A percentile compares a stretch with the other conserved stretches of the same genome.
These are phyloP conservation scores for Cheilinus undulatus DNA, from an alignment of 2,113 vertebrate species.

Conservation along the genomic window DNA sequence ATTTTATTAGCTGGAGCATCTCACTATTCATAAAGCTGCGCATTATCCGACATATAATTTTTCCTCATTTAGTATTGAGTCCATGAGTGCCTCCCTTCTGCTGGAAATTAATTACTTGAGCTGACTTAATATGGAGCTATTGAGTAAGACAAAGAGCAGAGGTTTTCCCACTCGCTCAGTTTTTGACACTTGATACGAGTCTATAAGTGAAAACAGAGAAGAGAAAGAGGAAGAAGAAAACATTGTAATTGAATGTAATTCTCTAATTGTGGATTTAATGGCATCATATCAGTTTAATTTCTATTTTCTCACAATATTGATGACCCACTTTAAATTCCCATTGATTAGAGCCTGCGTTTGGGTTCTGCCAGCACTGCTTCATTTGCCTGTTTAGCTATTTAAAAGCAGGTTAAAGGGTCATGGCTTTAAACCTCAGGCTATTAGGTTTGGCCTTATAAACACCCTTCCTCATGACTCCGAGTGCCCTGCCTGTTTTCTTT, in stretches of 20 bases:
- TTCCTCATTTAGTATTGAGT: conserved; percentile 65
- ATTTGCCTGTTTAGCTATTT: conserved; percentile 37
- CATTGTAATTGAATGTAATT: conserved; percentile 56
- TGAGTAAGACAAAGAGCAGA: conserved; percentile 71
- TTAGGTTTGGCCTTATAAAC: conserved; percentile 48
- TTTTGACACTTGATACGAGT: conserved; percentile 64
- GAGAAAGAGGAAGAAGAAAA: conserved; percentile 53
- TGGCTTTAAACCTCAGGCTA: conserved; percentile 52
- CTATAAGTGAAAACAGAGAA: conserved; percentile 38
- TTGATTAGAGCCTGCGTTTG: conserved; percentile 26
- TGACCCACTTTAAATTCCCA: conserved; percentile 42
- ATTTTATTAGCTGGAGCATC: conserved; percentile 47
- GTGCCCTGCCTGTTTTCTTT: conserved; percentile 40
- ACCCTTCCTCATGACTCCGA: conserved; percentile 26
- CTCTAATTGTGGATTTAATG: conserved; percentile 55
- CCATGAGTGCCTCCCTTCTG: conserved; percentile 60
- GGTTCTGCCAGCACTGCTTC: conserved; percentile 19
- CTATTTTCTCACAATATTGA: conserved; percentile 53
- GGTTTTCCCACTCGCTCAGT: conserved; percentile 56
- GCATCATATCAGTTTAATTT: conserved; percentile 28
- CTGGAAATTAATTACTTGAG: conserved; percentile 72
- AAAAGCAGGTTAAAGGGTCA: conserved; percentile 54
- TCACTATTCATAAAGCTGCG: conserved; percentile 35
- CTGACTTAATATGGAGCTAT: conserved; percentile 64
- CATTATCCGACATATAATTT: conserved; percentile 61